A percentile compares a stretch with the other conserved stretches of the same genome.
These are phyloP conservation scores for Ptychoptera contaminata DNA, from an alignment of 2,888 invertebrate species.

Conservation along the genomic window DNA sequence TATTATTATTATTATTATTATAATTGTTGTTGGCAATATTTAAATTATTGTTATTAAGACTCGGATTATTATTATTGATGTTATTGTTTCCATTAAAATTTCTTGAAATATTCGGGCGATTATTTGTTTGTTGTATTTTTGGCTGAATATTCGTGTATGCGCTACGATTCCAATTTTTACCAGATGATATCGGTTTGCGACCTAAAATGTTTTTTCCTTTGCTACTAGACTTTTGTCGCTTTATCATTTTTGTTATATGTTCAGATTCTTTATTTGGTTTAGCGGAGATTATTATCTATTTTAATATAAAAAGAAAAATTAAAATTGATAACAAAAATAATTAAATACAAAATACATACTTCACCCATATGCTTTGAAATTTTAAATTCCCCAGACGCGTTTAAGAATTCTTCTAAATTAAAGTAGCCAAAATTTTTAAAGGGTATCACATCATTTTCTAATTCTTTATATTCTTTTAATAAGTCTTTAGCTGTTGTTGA, in stretches of 20 bases:
- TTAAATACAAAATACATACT: constrained; percentile 17
- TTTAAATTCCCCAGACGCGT: constrained; percentile 39
- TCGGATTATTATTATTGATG: too few species aligned
- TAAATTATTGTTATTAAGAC: too few species aligned
- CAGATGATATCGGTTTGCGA: background rate
- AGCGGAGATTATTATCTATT: constrained; percentile 8
- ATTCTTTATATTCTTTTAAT: constrained; percentile 42
- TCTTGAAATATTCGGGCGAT: too few species aligned
- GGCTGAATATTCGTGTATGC: too few species aligned
- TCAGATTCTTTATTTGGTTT: constrained; percentile 13
- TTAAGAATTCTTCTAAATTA: constrained; percentile 42
- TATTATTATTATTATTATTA: too few species aligned
- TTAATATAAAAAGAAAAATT: constrained; percentile 1
- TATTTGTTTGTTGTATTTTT: too few species aligned
- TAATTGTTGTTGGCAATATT: too few species aligned
- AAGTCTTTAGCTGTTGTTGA: constrained; percentile 21
- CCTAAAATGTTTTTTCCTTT: background rate
- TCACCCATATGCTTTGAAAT: constrained; percentile 35
- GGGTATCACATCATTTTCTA: constrained; percentile 48
- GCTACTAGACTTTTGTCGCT: background rate
- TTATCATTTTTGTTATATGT: constrained; percentile 17
- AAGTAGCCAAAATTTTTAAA: constrained; percentile 41
- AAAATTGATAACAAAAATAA: background rate
- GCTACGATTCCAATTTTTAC: too few species aligned
- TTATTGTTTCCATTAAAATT: too few species aligned